Conservation (phyloP, 2,113 vertebrate genomes). For the Candoia aspera region DNA sequence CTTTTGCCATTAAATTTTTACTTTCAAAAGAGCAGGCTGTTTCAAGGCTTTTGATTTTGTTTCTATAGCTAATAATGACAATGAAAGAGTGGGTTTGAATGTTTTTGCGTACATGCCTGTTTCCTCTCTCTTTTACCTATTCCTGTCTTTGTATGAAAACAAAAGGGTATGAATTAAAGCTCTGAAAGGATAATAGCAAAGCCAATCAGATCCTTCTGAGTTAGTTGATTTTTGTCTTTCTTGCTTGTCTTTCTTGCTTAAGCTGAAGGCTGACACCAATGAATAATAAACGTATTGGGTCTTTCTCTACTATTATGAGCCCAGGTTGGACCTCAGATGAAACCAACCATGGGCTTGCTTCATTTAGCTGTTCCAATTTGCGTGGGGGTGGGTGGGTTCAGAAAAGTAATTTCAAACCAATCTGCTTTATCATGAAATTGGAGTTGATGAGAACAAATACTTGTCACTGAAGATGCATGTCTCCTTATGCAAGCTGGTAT, state of each 20-base stretch:
- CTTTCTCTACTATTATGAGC: background rate
- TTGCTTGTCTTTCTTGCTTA: background rate
- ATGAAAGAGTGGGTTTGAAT: background rate
- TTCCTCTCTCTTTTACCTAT: background rate
- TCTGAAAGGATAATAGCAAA: background rate
- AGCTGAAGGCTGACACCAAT: background rate
- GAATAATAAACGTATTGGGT: background rate
- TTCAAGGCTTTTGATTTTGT: background rate
- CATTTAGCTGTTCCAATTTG: background rate
- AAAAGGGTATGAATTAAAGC: background rate
- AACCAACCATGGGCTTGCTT: background rate
- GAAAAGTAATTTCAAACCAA: background rate
- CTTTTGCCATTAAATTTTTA: background rate
- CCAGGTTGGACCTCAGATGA: background rate
- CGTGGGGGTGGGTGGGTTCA: background rate
- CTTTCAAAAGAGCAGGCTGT: background rate
- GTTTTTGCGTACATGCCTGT: background rate
- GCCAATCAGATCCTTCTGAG: background rate
- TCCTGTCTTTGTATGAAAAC: background rate
- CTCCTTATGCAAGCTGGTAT: background rate
- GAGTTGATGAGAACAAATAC: background rate
- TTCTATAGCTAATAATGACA: background rate
- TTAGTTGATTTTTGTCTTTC: background rate
- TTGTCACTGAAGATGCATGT: background rate
- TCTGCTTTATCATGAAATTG: background rate